Base-by-base conservation (phyloP, 2,113 vertebrate genomes). In the Corvus moneduloides region DNA sequence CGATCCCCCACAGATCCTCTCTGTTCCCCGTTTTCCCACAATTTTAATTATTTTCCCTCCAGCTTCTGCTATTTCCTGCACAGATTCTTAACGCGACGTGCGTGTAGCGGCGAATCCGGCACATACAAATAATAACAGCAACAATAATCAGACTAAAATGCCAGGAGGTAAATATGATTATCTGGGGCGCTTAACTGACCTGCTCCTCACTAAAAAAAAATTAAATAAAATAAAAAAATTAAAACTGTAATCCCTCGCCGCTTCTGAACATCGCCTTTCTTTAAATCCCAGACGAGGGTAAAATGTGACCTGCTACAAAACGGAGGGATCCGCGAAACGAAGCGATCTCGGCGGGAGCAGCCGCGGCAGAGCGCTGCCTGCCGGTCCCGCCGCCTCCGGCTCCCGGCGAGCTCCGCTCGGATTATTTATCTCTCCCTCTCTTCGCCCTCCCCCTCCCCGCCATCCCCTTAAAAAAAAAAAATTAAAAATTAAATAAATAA, bases 361-460 rank as follows among this genome's bases (percentile, higher is more conserved):
- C 91, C 23, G 77, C 66, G 48, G 84, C 77, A 87, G 69, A 81
- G 64, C 33, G 48, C 89, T 63, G 64, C 33, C 84, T 24, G 44
- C 74, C 87, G 83, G 74, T 82, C 82, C 90, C 66, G 56, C 80
- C 76, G 35, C 67, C 63, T 77, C 68, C 58, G 54, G 67, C 74
- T 90, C 89, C 16, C 72, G 35, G 80, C 63, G 59, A 94, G 79
- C 93, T 88, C 58, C 44, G 39, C 91, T 94, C 74, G 44, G 46
- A 35, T 91, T 82, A 91, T 95, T 95, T 87, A 84, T 94, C 91
- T 41, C 84, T 63, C 64, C 33, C 44, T 71, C 64, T 66, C 61
- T 82, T 87, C 85, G 23, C 77, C 48, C 63, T n/a, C 56, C 49
- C 37, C 15, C 54, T 85, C 75, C 76, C 73, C 33, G 7, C 62